Evolutionary conservation across 2,797 vertebrate genomes (phyloP), one percentile per base, ranked within the genome.

Genomic region (Myotis pilosus): DNA sequence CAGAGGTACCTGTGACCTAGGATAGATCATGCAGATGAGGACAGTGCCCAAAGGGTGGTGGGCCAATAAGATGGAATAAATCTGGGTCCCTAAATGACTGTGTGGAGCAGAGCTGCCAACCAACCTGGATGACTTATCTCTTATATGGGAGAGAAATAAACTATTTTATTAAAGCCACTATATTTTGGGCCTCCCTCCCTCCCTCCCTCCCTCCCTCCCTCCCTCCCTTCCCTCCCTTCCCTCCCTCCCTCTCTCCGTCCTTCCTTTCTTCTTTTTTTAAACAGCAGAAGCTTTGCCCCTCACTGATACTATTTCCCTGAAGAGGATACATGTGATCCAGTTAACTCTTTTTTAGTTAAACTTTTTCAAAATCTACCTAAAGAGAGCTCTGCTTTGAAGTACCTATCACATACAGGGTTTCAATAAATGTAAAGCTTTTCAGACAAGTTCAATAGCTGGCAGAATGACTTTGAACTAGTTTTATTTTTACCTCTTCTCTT

Each of bases 401-500:
- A 36, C 44, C n/a, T 41, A 1, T 78, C 74, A 87, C 30, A 69
- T 23, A 51, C 9, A 30, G 47, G 55, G 41, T 64, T 71, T 75
- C 36, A 57, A 30, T 83, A 84, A 87, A 87, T 38, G 5, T 41
- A 79, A 66, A 90, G 25, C 16, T 8, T 92, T 79, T 75, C 47
- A 49, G 89, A 76, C 6, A 86, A 68, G 8, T 93, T 89, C 85
- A 91, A 7, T 62, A 44, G 36, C 57, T 69, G 41, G 25, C 19
- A 76, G n/a, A 80, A 47, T 89, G 57, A 62, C 88, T 86, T 78
- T 89, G 49, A 57, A 30, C 49, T 92, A 11, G 41, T 62, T 87
- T 68, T 86, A 80, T 64, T 94, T 92, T 93, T 78, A 49, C 17
- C 55, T 71, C n/a, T 87, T 79, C 72, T 71, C 20, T 82, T 84